phyloP scores from a whole-genome alignment of 2,113 vertebrate genomes.

The Pithys albifrons region DNA sequence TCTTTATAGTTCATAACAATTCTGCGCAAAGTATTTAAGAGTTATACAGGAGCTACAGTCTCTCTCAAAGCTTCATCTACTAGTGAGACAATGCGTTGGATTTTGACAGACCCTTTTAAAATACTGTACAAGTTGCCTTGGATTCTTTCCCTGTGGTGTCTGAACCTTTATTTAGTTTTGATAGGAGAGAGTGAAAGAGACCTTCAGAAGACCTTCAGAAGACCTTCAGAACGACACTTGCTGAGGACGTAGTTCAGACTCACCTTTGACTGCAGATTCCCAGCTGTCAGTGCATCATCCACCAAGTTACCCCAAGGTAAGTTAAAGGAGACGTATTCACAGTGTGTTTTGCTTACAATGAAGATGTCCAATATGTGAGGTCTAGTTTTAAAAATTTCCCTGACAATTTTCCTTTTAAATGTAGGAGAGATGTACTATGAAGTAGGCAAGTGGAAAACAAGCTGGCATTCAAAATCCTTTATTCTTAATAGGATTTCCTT shows the following conservation, averaged over 20 bases:
- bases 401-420: neutral
- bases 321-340: neutral
- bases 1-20: neutral
- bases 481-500: neutral
- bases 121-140: neutral
- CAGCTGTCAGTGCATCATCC: fast-evolving
- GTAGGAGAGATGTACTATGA: neutral
- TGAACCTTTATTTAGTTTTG: slow-evolving; percentile 22
- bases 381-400: neutral
- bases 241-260: neutral
- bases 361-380: neutral
- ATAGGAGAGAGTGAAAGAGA: neutral
- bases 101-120: slow-evolving; percentile 5
- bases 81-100: neutral
- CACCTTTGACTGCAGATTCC: neutral
- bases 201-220: neutral
- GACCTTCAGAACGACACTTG: neutral
- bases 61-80: neutral
- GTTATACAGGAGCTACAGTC: neutral
- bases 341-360: neutral
- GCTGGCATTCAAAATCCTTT: neutral
- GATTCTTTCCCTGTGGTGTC: neutral
- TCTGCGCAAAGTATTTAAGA: neutral
- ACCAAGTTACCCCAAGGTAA: neutral
- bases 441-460: neutral